These are phyloP conservation scores for Monodelphis domestica DNA, from an alignment of 2,797 vertebrate genomes.

Conservation along the genomic window DNA sequence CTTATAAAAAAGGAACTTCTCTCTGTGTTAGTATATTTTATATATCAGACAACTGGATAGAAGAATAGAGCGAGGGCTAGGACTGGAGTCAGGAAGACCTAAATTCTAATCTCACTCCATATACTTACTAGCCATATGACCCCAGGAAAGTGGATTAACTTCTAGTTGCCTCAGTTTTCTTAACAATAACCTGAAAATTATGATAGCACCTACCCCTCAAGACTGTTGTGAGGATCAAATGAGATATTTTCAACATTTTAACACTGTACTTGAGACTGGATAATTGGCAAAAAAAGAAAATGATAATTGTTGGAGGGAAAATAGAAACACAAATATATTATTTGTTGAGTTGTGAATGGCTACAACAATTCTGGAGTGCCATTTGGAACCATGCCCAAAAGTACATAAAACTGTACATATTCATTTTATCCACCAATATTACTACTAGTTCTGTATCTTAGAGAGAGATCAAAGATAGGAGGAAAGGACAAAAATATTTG, in stretches of 20 bases:
- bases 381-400: too few relatives aligned
- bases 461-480: too few relatives aligned
- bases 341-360: too few relatives aligned
- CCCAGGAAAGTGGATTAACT: not conserved
- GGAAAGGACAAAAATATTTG: too few relatives aligned
- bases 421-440: too few relatives aligned
- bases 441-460: too few relatives aligned
- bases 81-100: not conserved
- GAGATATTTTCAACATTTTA: not conserved
- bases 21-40: not conserved
- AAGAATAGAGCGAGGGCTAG: not conserved
- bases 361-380: too few relatives aligned
- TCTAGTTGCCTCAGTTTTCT: not conserved
- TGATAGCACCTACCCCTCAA: not conserved
- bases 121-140: not conserved
- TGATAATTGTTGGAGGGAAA: too few relatives aligned
- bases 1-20: not conserved
- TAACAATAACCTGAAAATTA: not conserved
- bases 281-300: too few relatives aligned
- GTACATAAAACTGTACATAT: too few relatives aligned
- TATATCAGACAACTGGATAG: not conserved
- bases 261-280: too few relatives aligned
- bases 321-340: too few relatives aligned
- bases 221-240: not conserved
- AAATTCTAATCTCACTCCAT: not conserved